Evolutionary conservation across 2,797 vertebrate species (phyloP).

Genomic region (Carcharodon carcharias): DNA sequence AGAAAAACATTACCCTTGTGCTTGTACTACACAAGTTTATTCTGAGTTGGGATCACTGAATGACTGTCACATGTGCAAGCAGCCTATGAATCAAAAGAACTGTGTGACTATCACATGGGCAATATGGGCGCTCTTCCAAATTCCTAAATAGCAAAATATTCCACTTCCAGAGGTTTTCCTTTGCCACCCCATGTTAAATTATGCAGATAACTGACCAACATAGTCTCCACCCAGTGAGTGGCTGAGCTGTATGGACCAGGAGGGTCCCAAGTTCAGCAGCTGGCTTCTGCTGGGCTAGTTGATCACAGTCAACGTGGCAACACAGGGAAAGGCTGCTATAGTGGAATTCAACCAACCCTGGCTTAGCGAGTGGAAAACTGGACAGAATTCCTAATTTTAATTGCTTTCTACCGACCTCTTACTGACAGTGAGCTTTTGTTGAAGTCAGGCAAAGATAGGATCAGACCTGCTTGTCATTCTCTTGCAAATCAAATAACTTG

Average conservation of each 20-base stretch:
- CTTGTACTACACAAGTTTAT: neutral
- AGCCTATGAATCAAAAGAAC: constrained; percentile 17
- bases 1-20: neutral
- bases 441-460: neutral
- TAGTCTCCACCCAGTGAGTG: neutral
- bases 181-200: neutral
- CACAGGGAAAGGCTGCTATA: neutral
- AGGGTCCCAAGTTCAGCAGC: neutral
- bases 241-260: neutral
- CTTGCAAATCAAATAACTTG: neutral
- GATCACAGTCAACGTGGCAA: neutral
- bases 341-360: neutral
- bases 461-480: neutral
- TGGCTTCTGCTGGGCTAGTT: neutral
- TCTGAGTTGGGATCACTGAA: constrained; percentile 24
- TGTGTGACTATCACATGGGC: constrained; percentile 35
- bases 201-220: neutral
- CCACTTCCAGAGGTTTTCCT: neutral
- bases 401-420: neutral
- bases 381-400: neutral
- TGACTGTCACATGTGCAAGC: constrained; percentile 31
- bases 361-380: neutral
- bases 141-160: constrained; percentile 34
- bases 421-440: neutral
- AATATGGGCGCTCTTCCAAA: constrained; percentile 7